Percentiles rank a stretch among this genome's conserved stretches.
Evolutionary conservation across 2,797 vertebrate genomes (phyloP).

Genomic region (Platalea minor): DNA sequence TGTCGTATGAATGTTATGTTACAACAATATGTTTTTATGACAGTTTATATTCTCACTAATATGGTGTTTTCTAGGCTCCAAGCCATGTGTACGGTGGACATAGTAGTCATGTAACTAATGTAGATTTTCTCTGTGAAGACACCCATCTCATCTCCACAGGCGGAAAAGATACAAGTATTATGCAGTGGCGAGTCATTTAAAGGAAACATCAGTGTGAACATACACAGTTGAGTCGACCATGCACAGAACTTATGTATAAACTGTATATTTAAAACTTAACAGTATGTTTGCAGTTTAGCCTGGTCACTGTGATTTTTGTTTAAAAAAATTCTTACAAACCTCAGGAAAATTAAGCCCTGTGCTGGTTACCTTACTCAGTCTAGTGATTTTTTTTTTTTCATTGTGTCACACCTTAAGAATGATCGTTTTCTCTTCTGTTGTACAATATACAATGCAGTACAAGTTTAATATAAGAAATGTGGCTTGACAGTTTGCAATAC

Average conservation of each 20-base stretch:
- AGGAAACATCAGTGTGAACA: conserved; percentile 16
- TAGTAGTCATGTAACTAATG: conserved; percentile 98
- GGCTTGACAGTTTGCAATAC: conserved; percentile 68
- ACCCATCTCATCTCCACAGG: conserved; percentile 94
- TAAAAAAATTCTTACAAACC: conserved; percentile 75
- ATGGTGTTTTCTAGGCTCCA: conserved; percentile 81
- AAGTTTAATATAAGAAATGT: conserved; percentile 41
- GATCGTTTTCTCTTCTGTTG: conserved; percentile 4
- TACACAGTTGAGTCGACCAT: conserved; percentile 31
- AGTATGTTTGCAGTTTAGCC: conserved; percentile 59
- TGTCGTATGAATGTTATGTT: not conserved
- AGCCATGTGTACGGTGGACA: conserved; percentile 91
- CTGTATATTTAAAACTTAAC: conserved; percentile 71
- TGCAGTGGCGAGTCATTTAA: conserved; percentile 96
- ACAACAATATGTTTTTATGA: not conserved
- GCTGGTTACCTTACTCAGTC: conserved; percentile 69
- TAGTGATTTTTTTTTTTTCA: conserved; percentile 17
- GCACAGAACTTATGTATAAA: conserved; percentile 68
- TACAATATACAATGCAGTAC: conserved; percentile 51
- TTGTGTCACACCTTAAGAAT: conserved; percentile 36
- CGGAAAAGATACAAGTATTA: conserved; percentile 96
- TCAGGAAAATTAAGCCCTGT: conserved; percentile 78
- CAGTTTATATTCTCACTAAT: not conserved
- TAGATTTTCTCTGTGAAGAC: conserved; percentile 91
- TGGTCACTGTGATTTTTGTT: conserved; percentile 80